Conservation (phyloP, 2,888 invertebrate species). For the Drosophila tanythrix region DNA sequence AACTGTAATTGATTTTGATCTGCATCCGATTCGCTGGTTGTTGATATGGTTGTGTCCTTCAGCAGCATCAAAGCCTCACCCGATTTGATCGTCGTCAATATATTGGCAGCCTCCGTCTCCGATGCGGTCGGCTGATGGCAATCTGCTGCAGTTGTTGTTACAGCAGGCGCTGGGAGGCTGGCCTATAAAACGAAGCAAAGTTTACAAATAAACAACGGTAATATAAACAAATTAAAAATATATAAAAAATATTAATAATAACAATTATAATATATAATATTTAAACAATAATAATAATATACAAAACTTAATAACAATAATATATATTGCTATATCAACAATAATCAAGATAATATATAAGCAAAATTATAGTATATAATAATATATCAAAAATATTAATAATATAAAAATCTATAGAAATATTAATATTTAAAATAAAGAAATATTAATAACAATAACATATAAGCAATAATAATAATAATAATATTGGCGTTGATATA, state of each 20-base stretch:
- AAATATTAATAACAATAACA: not conserved
- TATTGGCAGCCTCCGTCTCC: constrained; percentile 83
- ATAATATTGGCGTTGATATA: too few species aligned
- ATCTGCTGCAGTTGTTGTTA: constrained; percentile 28
- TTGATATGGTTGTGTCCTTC: constrained; percentile 44
- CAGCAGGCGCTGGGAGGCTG: not conserved
- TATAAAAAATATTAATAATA: too few species aligned
- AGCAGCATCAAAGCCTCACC: constrained; percentile 58
- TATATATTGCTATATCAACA: too few species aligned
- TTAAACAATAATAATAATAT: too few species aligned
- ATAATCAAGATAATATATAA: too few species aligned
- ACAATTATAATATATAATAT: too few species aligned
- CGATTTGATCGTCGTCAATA: constrained; percentile 83
- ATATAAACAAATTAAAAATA: too few species aligned
- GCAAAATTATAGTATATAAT: too few species aligned
- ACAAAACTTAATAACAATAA: too few species aligned
- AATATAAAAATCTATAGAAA: not conserved
- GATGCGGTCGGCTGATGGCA: constrained; percentile 67
- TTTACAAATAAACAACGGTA: too few species aligned
- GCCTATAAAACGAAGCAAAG: constrained; percentile 7
- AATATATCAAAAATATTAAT: not conserved
- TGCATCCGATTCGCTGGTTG: constrained; percentile 24
- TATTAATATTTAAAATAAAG: not conserved
- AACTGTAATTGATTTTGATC: constrained; percentile 8
- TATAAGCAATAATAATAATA: too few species aligned